Evolutionary conservation across 2,113 vertebrate species (phyloP).

Genomic region (Cephalopterus ornatus): DNA sequence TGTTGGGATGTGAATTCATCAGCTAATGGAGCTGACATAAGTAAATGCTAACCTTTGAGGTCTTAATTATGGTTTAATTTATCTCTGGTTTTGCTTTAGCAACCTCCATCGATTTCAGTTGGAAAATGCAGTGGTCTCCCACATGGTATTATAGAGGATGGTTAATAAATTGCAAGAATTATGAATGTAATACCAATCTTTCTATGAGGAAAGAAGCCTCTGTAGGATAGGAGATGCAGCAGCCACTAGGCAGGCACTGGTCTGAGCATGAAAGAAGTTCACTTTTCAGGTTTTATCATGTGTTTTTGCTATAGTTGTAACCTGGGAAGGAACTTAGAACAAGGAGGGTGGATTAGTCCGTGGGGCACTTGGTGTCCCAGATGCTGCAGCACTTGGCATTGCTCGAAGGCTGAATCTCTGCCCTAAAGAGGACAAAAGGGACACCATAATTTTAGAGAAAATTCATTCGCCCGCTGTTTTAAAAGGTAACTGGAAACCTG

Average conservation of each 20-base stretch:
- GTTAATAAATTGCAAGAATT: conserved; percentile 5
- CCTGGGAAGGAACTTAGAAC: not conserved
- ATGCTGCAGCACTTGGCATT: not conserved
- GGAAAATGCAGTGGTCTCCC: not conserved
- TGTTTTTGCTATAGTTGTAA: not conserved
- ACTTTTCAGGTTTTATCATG: not conserved
- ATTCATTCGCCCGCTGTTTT: not conserved
- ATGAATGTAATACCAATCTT: not conserved
- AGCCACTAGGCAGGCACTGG: not conserved
- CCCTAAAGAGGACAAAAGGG: not conserved
- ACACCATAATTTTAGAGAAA: not conserved
- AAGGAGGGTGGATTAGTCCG: not conserved
- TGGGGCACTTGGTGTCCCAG: not conserved
- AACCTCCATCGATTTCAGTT: not conserved
- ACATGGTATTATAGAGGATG: not conserved
- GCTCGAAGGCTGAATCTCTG: not conserved
- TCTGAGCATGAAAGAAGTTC: not conserved
- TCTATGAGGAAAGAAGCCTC: not conserved
- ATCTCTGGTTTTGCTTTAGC: conserved; percentile 11
- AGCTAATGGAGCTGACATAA: not conserved
- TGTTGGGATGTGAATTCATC: not conserved
- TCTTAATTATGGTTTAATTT: conserved; percentile 15
- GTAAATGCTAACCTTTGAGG: not conserved
- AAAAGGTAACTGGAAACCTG: not conserved
- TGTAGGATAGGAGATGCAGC: not conserved